phyloP scores from a whole-genome alignment of 2,113 vertebrate species.

The Cebidichthys violaceus region DNA sequence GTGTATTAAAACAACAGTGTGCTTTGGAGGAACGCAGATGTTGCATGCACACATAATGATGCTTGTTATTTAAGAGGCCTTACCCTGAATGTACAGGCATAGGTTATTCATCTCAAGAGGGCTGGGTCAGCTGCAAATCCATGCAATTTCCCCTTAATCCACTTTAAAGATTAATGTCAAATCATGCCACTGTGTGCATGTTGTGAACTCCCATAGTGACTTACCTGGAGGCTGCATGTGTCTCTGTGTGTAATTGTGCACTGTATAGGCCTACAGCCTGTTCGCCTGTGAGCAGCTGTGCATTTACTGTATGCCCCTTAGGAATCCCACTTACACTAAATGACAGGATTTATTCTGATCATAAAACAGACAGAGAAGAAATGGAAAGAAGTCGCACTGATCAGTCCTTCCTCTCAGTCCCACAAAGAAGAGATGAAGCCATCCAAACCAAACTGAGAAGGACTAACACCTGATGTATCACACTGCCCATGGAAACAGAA shows the following conservation, averaged over 20 bases:
- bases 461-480: constrained; percentile 36
- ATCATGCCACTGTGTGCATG: constrained; percentile 52
- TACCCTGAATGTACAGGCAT: constrained; percentile 31
- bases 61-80: constrained; percentile 51
- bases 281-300: constrained; percentile 16
- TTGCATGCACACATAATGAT: constrained; percentile 54
- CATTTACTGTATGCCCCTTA: constrained; percentile 17
- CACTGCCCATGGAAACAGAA: neutral
- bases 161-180: constrained; percentile 78
- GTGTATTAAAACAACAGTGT: constrained; percentile 30
- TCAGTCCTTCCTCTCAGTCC: constrained; percentile 7
- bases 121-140: constrained; percentile 54
- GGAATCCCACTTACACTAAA: constrained; percentile 10
- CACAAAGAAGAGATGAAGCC: constrained; percentile 55
- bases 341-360: constrained; percentile 19
- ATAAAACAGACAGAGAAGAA: constrained; percentile 3
- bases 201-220: constrained; percentile 58
- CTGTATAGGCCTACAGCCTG: neutral
- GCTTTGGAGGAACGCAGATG: constrained; percentile 32
- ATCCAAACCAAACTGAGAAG: constrained; percentile 13
- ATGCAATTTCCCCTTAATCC: constrained; percentile 63
- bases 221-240: constrained; percentile 28
- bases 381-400: neutral
- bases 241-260: neutral
- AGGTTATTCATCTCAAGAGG: constrained; percentile 47